A percentile compares a stretch with the other conserved stretches of the same genome.
Evolutionary conservation across 2,888 invertebrate genomes (phyloP).

Genomic region (Drosophila quasianomalipes): DNA sequence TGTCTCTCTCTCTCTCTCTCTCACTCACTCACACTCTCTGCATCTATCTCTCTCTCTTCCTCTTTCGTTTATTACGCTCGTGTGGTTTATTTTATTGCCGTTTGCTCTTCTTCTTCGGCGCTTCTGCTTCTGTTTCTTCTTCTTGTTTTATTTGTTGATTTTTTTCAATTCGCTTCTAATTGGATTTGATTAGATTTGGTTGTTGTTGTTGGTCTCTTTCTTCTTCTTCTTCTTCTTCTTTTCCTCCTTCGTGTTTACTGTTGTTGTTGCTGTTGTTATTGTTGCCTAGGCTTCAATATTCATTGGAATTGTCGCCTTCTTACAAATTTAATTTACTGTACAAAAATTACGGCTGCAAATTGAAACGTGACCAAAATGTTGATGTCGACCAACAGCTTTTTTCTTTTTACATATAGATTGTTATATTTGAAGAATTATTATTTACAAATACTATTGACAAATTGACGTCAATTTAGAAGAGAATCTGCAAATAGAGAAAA

Average conservation of each 20-base stretch:
- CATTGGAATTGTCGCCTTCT: slow-evolving; percentile 26
- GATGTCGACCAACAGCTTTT: slow-evolving; percentile 19
- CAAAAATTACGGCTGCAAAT: slow-evolving; percentile 39
- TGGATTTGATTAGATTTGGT: slow-evolving; percentile 52
- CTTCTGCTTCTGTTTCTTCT: slow-evolving; percentile 13
- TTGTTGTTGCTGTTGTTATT: slow-evolving; percentile 11
- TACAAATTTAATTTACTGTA: slow-evolving; percentile 52
- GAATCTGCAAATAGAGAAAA: slow-evolving; percentile 68
- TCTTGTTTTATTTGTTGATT: slow-evolving; percentile 22
- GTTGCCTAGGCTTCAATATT: slow-evolving; percentile 13
- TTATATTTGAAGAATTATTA: slow-evolving; percentile 29
- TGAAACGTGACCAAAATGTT: slow-evolving; percentile 45
- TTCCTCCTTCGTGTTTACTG: slow-evolving; percentile 11
- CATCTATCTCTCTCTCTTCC: background rate
- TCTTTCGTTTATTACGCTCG: slow-evolving; percentile 1
- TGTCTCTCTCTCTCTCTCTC: slow-evolving; percentile 21
- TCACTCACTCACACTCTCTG: slow-evolving; percentile 1
- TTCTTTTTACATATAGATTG: slow-evolving; percentile 13
- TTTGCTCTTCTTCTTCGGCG: slow-evolving; percentile 5
- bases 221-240: slow-evolving; percentile 29
- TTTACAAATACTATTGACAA: slow-evolving; percentile 49
- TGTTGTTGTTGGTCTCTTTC: slow-evolving; percentile 30
- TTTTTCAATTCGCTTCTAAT: slow-evolving; percentile 49
- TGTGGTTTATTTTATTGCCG: slow-evolving; percentile 22
- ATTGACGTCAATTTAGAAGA: slow-evolving; percentile 67